A percentile compares a stretch with the other conserved stretches of the same genome.
phyloP scores from a whole-genome alignment of 2,113 vertebrate genomes.

The Ammospiza caudacuta region DNA sequence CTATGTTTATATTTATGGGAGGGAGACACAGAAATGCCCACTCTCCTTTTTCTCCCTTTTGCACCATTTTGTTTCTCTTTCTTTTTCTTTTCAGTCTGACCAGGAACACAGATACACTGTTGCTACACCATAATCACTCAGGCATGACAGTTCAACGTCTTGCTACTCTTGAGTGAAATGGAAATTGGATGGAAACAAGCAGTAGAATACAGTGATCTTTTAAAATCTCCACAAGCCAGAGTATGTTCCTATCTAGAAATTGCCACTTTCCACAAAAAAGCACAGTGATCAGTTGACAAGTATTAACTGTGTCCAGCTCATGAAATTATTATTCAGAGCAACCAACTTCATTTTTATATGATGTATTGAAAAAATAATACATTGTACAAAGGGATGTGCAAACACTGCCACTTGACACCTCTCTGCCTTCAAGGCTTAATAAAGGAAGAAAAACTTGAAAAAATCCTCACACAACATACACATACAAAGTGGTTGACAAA shows the following conservation, averaged over 20 bases:
- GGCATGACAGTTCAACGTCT: not conserved
- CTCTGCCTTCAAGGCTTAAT: not conserved
- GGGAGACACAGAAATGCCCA: not conserved
- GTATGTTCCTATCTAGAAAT: not conserved
- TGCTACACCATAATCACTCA: not conserved
- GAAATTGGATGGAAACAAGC: not conserved
- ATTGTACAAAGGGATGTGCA: not conserved
- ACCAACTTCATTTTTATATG: not conserved
- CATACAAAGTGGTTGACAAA: not conserved
- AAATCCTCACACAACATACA: not conserved
- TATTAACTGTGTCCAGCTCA: not conserved
- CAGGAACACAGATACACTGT: not conserved
- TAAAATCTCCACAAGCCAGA: not conserved
- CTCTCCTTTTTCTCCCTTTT: not conserved
- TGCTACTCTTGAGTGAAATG: not conserved
- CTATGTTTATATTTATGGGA: not conserved
- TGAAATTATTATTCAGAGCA: not conserved
- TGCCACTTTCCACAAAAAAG: not conserved
- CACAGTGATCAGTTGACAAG: not conserved
- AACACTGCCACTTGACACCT: not conserved
- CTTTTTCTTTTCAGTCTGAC: not conserved
- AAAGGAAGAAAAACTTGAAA: not conserved
- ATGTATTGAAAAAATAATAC: not conserved
- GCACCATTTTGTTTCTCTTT: not conserved
- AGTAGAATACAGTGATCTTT: not conserved